These are phyloP conservation scores for Neoscelio sp. DNA, from an alignment of 2,888 invertebrate species.

Conservation along the genomic window DNA sequence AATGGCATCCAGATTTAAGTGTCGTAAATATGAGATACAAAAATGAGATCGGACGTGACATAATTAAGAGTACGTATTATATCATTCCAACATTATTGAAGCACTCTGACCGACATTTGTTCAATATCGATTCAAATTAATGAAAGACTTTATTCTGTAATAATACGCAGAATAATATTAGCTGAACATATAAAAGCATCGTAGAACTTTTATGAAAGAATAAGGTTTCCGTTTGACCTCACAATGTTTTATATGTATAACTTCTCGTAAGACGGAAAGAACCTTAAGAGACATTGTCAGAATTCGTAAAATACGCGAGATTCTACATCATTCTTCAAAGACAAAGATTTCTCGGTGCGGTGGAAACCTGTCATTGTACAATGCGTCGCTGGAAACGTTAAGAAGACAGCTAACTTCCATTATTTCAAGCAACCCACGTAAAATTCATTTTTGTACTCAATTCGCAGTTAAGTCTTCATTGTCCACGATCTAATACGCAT, in stretches of 20 bases:
- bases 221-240: constrained; percentile 52
- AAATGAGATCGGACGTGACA: constrained; percentile 36
- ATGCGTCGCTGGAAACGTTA: constrained; percentile 53
- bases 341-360: constrained; percentile 38
- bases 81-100: constrained; percentile 3
- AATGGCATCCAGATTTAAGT: constrained; percentile 24
- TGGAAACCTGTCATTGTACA: constrained; percentile 50
- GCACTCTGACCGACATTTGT: neutral
- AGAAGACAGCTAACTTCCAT: constrained; percentile 59
- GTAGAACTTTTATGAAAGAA: constrained; percentile 34
- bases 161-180: constrained; percentile 13
- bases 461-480: constrained; percentile 33
- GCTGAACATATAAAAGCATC: constrained; percentile 1
- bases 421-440: constrained; percentile 51
- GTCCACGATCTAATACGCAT: constrained; percentile 41
- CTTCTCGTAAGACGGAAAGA: constrained; percentile 41
- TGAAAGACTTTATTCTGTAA: neutral
- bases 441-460: constrained; percentile 54
- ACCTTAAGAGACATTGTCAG: constrained; percentile 55
- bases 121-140: neutral
- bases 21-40: constrained; percentile 36
- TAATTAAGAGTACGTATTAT: constrained; percentile 9
- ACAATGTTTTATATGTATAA: constrained; percentile 48
- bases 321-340: constrained; percentile 55
- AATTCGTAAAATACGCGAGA: constrained; percentile 61